These are phyloP conservation scores for Ridgeia piscesae DNA, from an alignment of 1,140 invertebrate species.

Conservation along the genomic window DNA sequence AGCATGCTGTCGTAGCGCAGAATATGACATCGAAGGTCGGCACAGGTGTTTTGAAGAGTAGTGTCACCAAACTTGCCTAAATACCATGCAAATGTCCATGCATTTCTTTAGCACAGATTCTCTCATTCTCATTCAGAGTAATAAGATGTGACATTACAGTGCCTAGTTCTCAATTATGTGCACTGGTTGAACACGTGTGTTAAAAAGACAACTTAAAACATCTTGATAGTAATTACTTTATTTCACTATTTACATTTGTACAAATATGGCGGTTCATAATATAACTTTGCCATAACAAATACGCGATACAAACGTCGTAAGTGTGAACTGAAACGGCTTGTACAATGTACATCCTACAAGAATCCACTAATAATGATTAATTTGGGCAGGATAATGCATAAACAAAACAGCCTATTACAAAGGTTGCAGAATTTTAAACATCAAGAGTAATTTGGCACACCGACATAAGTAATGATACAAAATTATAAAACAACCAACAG, in stretches of 20 bases:
- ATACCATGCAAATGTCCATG: too few relatives aligned
- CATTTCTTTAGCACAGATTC: too few relatives aligned
- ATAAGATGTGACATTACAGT: too few relatives aligned
- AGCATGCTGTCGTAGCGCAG: too few relatives aligned
- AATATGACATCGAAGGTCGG: too few relatives aligned
- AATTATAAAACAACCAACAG: neutral
- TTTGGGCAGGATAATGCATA: neutral
- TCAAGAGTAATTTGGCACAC: neutral
- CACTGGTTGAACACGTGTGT: neutral
- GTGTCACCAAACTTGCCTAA: too few relatives aligned
- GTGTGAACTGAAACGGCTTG: neutral
- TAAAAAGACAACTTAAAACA: neutral
- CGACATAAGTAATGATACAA: neutral
- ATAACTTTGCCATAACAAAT: neutral
- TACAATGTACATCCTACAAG: neutral
- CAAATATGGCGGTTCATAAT: neutral
- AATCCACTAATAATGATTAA: neutral
- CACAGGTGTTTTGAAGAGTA: too few relatives aligned
- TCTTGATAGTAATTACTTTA: neutral
- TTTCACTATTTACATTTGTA: neutral
- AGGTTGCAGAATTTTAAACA: neutral
- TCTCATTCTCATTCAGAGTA: too few relatives aligned
- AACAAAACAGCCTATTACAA: neutral
- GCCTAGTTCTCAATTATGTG: neutral
- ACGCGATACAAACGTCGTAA: neutral